Conservation (phyloP, 1,140 invertebrate species). For the Zaprionus gabonicus region DNA sequence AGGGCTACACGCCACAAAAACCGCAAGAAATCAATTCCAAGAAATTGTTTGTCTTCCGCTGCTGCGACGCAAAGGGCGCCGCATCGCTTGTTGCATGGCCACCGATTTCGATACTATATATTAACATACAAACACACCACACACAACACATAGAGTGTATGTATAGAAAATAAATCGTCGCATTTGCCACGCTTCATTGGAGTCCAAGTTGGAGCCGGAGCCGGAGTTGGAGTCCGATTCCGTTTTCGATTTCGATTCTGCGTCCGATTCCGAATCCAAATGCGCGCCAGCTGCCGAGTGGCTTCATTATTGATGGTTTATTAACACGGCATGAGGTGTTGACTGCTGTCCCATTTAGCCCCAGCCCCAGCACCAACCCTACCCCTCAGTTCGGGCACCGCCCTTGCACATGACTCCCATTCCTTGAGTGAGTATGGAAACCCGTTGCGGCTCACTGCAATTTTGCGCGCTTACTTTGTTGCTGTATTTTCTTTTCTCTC, state of each 20-base stretch:
- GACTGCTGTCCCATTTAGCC: conserved; percentile 47
- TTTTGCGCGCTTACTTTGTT: conserved; percentile 39
- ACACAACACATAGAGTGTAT: neutral
- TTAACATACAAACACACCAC: neutral
- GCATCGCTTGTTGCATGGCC: conserved; percentile 34
- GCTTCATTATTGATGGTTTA: conserved; percentile 71
- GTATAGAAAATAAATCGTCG: conserved; percentile 61
- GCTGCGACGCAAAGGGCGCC: conserved; percentile 30
- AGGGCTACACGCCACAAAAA: conserved; percentile 75
- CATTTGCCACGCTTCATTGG: conserved; percentile 69
- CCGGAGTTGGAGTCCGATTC: neutral
- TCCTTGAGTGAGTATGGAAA: neutral
- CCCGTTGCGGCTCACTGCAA: conserved; percentile 30
- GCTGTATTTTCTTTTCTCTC: neutral
- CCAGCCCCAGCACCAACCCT: neutral
- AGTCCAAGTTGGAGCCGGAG: neutral
- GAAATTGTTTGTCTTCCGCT: conserved; percentile 80
- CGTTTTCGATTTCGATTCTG: conserved; percentile 16
- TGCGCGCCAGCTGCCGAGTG: conserved; percentile 18
- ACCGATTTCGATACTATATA: conserved; percentile 33
- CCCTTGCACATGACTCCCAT: neutral
- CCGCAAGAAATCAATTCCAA: conserved; percentile 78
- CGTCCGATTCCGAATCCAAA: conserved; percentile 9
- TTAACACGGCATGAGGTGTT: conserved; percentile 74
- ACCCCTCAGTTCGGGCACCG: neutral